phyloP scores from a whole-genome alignment of 2,888 invertebrate species.

The Exephanes ischioxanthus region DNA sequence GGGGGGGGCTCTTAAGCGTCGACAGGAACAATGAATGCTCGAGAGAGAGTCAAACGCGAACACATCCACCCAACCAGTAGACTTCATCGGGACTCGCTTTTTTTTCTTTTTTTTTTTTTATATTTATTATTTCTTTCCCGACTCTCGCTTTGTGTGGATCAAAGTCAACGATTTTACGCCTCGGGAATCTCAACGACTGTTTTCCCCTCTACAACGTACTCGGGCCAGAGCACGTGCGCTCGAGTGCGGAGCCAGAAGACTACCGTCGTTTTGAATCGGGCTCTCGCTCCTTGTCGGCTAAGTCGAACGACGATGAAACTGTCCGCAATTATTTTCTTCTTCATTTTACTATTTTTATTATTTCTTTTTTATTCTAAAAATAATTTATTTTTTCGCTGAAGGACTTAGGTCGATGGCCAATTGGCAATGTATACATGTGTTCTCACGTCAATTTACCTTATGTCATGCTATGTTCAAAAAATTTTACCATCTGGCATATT shows the following conservation, averaged over 20 bases:
- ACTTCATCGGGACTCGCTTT: conserved; percentile 28
- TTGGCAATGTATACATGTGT: too few relatives aligned
- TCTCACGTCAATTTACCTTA: too few relatives aligned
- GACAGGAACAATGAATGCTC: conserved; percentile 68
- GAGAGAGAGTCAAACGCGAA: conserved; percentile 59
- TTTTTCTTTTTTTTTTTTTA: conserved; percentile 38
- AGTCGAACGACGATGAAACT: neutral
- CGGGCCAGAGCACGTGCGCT: conserved; percentile 77
- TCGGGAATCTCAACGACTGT: conserved; percentile 81
- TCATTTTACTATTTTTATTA: neutral
- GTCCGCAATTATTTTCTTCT: neutral
- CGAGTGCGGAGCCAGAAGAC: neutral
- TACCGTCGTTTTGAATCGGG: neutral
- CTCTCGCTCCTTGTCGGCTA: neutral
- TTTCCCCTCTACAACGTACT: conserved; percentile 81
- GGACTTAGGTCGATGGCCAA: too few relatives aligned
- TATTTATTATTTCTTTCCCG: conserved; percentile 58
- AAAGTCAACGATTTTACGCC: conserved; percentile 78
- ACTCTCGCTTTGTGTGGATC: conserved; percentile 61
- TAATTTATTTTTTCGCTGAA: too few relatives aligned
- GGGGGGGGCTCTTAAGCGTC: conserved; percentile 64
- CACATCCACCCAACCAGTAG: conserved; percentile 28
- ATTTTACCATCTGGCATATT: too few relatives aligned
- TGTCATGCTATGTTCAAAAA: too few relatives aligned
- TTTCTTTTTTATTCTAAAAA: too few relatives aligned